Base-by-base conservation (phyloP, 2,888 invertebrate species). In the Acronicta alni region DNA sequence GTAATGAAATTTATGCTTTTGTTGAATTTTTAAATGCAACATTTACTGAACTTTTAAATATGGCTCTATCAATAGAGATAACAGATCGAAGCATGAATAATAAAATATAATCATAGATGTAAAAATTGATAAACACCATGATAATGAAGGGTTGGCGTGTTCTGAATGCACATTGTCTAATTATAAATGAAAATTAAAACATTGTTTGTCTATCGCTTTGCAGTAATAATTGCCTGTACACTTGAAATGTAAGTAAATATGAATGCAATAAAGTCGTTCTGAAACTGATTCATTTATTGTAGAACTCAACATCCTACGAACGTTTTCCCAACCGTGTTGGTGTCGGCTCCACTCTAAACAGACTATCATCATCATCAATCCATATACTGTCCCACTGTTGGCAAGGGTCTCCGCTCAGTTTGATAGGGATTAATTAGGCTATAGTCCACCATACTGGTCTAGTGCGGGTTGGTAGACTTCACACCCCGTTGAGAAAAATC, bases 131-230 rank as follows among this genome's bases (percentile, higher is more conserved):
- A 66, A 30, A 12, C 0, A 7, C 32, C 17, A 3, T 45, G 32
- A 47, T 83, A 82, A 83, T 77, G 75, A 74, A 77, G 48, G 67
- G 60, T 81, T 85, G 66, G 85, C 85, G 82, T 86, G 83, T 65
- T 43, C 59, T 51, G 4, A 43, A 68, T 79, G 69, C 72, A 77
- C 67, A 47, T 71, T 61, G 47, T 60, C 15, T 49, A 57, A 69
- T 71, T 63, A 65, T 60, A 53, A 57, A 57, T 66, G 35, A 39
- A 73, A 64, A 66, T 58, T 38, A 42, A 54, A 47, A 30, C 12
- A 39, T 16, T 20, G 47, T 51, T 30, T 37, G 45, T 45, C 62
- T 61, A 35, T 57, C 23, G 32, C 43, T 15, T 37, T 53, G 51
- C 43, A 41, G 4, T 43, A 41, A 16, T 39, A 38, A 57, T 58